These are phyloP conservation scores for Tenthredo distinguenda DNA, from an alignment of 2,888 invertebrate genomes.

Conservation along the genomic window DNA sequence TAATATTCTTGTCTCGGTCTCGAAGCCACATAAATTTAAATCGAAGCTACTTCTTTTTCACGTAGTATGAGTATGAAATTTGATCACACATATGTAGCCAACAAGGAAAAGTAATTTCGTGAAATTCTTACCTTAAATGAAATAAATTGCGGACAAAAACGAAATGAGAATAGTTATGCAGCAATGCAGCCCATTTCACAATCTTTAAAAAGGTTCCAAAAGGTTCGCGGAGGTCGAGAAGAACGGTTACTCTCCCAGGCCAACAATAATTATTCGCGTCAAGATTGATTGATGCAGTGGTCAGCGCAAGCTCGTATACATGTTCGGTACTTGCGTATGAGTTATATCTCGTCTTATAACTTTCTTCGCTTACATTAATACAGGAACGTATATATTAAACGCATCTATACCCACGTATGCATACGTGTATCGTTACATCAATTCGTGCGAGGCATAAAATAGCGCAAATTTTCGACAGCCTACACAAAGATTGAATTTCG, in stretches of 20 bases:
- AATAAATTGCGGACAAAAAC: slow-evolving; percentile 3
- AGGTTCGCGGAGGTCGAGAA: slow-evolving; percentile 57
- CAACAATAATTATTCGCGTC: slow-evolving; percentile 54
- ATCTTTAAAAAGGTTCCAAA: slow-evolving; percentile 55
- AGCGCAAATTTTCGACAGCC: slow-evolving; percentile 2
- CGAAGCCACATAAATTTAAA: slow-evolving; percentile 32
- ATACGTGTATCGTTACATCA: background rate
- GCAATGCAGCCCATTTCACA: slow-evolving; percentile 52
- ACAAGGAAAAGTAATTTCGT: background rate
- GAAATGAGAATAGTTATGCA: slow-evolving; percentile 44
- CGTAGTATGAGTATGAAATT: background rate
- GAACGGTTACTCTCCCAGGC: slow-evolving; percentile 49
- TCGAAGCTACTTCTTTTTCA: slow-evolving; percentile 12
- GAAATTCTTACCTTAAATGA: background rate
- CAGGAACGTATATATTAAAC: background rate
- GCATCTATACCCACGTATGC: background rate
- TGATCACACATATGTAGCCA: background rate
- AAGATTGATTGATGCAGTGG: slow-evolving; percentile 53
- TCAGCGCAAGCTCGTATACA: slow-evolving; percentile 26
- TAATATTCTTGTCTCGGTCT: slow-evolving; percentile 31
- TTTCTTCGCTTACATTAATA: slow-evolving; percentile 27
- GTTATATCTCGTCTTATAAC: slow-evolving; percentile 35
- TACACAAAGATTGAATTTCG: background rate
- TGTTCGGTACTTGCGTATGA: slow-evolving; percentile 11
- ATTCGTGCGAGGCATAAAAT: background rate